These are phyloP conservation scores for Quadroppia sp. DNA, from an alignment of 2,888 invertebrate species.

Conservation along the genomic window DNA sequence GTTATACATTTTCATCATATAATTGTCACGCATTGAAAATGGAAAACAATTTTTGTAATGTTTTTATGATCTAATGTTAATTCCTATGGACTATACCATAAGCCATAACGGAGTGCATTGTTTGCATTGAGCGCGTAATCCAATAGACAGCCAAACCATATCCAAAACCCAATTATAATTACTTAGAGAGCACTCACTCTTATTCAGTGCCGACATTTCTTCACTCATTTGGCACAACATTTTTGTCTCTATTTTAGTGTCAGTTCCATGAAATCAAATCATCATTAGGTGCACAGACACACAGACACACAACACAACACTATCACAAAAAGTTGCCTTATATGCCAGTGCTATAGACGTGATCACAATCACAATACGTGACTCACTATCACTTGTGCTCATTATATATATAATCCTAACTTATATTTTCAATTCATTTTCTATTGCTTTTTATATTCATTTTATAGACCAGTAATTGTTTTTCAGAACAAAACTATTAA, in stretches of 20 bases:
- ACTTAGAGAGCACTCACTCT: background rate
- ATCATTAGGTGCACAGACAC: slow-evolving; percentile 23
- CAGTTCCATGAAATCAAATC: slow-evolving; percentile 23
- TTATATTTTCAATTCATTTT: slow-evolving; percentile 18
- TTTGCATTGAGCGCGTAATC: background rate
- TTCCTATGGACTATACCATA: background rate
- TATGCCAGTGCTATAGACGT: background rate
- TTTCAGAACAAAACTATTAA: background rate
- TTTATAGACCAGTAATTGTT: slow-evolving; percentile 14
- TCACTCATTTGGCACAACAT: background rate
- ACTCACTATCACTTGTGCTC: background rate
- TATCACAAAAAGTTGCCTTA: background rate
- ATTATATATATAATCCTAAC: slow-evolving; percentile 20
- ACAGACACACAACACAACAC: too few relatives aligned
- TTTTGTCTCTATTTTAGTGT: background rate
- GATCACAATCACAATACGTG: slow-evolving; percentile 29
- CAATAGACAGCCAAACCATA: background rate
- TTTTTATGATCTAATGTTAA: background rate
- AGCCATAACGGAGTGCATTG: background rate
- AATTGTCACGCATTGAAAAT: slow-evolving; percentile 2
- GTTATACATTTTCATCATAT: background rate
- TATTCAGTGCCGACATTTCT: background rate
- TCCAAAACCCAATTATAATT: slow-evolving; percentile 15
- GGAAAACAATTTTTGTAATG: background rate
- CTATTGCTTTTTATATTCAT: slow-evolving; percentile 15